phyloP scores from a whole-genome alignment of 2,113 vertebrate species.

The Cyphomyrus plagiostoma region DNA sequence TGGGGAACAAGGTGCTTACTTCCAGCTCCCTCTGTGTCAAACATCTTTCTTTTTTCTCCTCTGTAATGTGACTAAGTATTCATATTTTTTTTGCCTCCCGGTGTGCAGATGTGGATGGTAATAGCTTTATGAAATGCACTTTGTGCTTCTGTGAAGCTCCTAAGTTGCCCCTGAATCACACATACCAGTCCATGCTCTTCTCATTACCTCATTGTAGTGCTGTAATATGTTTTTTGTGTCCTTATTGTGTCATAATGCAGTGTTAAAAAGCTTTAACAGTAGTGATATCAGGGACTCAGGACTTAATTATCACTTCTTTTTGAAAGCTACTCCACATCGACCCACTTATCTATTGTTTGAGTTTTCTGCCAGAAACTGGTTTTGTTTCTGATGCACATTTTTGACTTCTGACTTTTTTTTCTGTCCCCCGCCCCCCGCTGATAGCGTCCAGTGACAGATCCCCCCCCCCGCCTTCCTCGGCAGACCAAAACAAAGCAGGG shows the following conservation, averaged over 20 bases:
- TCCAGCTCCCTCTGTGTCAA: not conserved
- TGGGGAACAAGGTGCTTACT: conserved; percentile 4
- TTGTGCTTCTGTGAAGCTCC: conserved; percentile 54
- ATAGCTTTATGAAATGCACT: conserved; percentile 70
- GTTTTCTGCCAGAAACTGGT: not conserved
- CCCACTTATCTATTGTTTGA: not conserved
- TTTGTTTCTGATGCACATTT: not conserved
- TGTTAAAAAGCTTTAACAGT: conserved; percentile 60
- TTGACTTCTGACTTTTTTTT: not conserved
- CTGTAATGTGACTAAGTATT: conserved; percentile 22
- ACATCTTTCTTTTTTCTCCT: not conserved
- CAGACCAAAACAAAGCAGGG: conserved; percentile 61
- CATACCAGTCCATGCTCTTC: conserved; percentile 41
- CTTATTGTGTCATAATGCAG: conserved; percentile 51
- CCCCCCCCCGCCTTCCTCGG: conserved; percentile 24
- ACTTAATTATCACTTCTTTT: conserved; percentile 15
- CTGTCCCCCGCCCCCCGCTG: not conserved
- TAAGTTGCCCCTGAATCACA: conserved; percentile 33
- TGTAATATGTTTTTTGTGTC: not conserved
- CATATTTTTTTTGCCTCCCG: conserved; percentile 40
- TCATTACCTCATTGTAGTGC: conserved; percentile 46
- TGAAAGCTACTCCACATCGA: conserved; percentile 26
- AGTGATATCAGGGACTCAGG: conserved; percentile 40
- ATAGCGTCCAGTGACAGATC: not conserved
- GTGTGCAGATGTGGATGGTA: conserved; percentile 43